Conservation (phyloP, 1,140 invertebrate genomes). For the Aricia agestis region DNA sequence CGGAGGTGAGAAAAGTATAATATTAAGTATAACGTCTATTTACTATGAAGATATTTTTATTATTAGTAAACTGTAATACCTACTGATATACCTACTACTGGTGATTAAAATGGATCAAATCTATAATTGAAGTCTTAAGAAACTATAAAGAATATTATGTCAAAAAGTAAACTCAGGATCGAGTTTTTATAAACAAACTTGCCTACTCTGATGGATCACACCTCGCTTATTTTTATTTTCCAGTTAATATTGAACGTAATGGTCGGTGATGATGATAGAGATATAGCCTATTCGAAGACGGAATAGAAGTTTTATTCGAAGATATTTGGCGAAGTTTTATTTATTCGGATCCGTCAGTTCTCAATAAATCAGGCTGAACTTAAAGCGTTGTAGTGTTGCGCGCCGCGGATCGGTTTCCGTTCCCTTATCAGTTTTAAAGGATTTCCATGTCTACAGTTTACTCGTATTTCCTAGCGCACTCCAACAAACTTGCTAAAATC, state of each 20-base stretch:
- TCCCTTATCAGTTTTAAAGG: conserved; percentile 18
- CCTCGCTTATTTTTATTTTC: background rate
- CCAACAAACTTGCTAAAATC: background rate
- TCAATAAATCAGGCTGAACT: conserved; percentile 3
- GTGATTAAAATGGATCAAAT: background rate
- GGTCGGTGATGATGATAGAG: background rate
- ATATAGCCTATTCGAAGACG: background rate
- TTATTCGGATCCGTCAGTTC: background rate
- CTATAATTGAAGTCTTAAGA: background rate
- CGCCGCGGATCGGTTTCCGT: background rate
- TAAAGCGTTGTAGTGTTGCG: conserved; percentile 6
- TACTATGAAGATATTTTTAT: too few relatives aligned
- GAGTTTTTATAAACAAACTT: too few relatives aligned
- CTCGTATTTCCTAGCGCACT: background rate
- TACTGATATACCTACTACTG: too few relatives aligned
- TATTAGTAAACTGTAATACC: too few relatives aligned
- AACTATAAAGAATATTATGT: background rate
- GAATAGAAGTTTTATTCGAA: conserved; percentile 1
- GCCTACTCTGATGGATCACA: background rate
- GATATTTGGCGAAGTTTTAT: background rate
- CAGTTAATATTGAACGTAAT: background rate
- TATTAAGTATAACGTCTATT: too few relatives aligned
- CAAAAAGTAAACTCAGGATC: too few relatives aligned
- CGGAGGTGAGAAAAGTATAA: too few relatives aligned
- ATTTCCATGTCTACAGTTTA: conserved; percentile 16